phyloP scores from a whole-genome alignment of 2,797 vertebrate species.

The Centroberyx gerrardi region DNA sequence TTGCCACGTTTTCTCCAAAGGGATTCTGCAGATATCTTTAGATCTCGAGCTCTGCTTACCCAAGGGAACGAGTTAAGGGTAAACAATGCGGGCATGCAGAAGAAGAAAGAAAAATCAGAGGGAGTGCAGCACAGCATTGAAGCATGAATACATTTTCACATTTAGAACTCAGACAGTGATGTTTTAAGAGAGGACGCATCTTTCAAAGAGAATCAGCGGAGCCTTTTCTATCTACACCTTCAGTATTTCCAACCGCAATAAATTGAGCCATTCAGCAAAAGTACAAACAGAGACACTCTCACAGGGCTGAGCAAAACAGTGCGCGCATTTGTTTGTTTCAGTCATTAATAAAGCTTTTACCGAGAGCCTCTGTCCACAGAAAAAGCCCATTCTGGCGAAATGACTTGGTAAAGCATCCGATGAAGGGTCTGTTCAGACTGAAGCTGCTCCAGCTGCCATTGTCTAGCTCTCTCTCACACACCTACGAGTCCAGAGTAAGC shows the following conservation, averaged over 20 bases:
- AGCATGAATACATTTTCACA: constrained; percentile 60
- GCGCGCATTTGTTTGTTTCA: constrained; percentile 75
- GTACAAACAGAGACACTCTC: constrained; percentile 66
- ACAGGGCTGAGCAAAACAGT: constrained; percentile 61
- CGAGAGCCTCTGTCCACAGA: constrained; percentile 64
- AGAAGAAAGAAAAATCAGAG: constrained; percentile 61
- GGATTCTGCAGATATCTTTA: constrained; percentile 63
- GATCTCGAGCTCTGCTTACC: constrained; percentile 60
- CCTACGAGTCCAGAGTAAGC: constrained; percentile 82
- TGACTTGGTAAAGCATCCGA: constrained; percentile 79
- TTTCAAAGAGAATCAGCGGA: constrained; percentile 66
- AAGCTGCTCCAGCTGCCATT: constrained; percentile 79
- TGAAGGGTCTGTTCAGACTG: constrained; percentile 84
- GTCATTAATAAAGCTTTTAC: constrained; percentile 77
- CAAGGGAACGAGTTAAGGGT: constrained; percentile 68
- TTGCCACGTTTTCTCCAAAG: constrained; percentile 52
- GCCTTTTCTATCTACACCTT: constrained; percentile 60
- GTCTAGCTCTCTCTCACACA: constrained; percentile 82
- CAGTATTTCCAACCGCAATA: constrained; percentile 60
- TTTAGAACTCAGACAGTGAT: constrained; percentile 60
- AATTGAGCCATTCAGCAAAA: constrained; percentile 71
- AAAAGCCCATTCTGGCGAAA: constrained; percentile 77
- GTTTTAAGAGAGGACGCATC: constrained; percentile 64
- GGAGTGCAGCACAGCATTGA: constrained; percentile 39
- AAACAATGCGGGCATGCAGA: constrained; percentile 68